Percentiles rank a stretch among this genome's conserved stretches.
phyloP scores from a whole-genome alignment of 2,797 vertebrate genomes.

The Vipera ursinii region DNA sequence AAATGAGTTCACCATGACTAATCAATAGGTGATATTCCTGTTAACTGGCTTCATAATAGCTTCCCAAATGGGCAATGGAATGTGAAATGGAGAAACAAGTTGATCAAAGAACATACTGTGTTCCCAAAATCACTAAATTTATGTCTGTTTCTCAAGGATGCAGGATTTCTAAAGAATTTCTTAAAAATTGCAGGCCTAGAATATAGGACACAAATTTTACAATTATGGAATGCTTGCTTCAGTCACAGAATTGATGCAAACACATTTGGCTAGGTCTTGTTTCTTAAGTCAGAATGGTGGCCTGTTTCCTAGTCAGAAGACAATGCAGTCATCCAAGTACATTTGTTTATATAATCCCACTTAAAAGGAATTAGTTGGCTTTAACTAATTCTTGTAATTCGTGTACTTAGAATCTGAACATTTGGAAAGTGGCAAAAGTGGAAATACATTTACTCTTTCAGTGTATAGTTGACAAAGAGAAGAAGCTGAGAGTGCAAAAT shows the following conservation, averaged over 20 bases:
- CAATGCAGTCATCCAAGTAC: not conserved
- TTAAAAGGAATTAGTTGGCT: not conserved
- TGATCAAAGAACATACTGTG: not conserved
- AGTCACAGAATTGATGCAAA: not conserved
- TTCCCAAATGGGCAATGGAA: not conserved
- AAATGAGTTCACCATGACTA: not conserved
- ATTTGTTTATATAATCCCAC: not conserved
- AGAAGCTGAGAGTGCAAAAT: not conserved
- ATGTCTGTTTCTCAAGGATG: not conserved
- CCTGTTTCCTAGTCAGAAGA: not conserved
- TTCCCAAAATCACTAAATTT: not conserved
- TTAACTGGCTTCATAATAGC: not conserved
- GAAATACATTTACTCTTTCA: not conserved
- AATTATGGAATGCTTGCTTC: not conserved
- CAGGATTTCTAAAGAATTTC: not conserved
- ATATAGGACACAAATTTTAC: not conserved
- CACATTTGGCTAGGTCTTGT: not conserved
- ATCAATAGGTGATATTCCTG: not conserved
- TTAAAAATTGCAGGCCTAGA: not conserved
- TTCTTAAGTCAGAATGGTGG: not conserved
- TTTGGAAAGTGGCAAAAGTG: not conserved
- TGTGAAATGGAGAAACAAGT: not conserved
- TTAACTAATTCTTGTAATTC: not conserved
- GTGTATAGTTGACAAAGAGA: not conserved
- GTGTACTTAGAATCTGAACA: not conserved